A percentile compares a stretch with the other conserved stretches of the same genome.
Evolutionary conservation across 2,113 vertebrate species (phyloP).

Genomic region (Chaenogobius annularis): DNA sequence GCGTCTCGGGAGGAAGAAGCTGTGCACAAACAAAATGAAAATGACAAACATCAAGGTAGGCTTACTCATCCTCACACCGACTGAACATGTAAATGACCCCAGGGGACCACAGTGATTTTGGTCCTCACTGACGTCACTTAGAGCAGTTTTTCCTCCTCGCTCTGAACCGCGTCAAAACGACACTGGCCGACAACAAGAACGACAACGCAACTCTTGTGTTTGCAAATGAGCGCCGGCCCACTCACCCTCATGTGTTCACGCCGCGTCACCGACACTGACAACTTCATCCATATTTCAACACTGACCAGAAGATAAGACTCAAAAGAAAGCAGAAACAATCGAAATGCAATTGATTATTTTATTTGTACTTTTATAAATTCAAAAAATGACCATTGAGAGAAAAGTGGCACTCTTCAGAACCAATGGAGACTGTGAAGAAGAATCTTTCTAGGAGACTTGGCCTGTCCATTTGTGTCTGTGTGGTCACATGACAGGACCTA

Average conservation of each 20-base stretch:
- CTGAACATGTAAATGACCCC: too few species aligned
- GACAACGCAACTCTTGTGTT: not conserved
- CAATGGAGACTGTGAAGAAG: not conserved
- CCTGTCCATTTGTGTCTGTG: slow-evolving; percentile 25
- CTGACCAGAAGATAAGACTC: too few species aligned
- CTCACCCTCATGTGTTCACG: slow-evolving; percentile 3
- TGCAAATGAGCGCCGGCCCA: not conserved
- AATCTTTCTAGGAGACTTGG: slow-evolving; percentile 20
- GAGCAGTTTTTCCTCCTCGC: not conserved
- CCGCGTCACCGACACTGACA: slow-evolving; percentile 1
- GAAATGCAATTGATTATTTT: too few species aligned
- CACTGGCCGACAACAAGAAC: not conserved
- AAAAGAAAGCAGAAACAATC: too few species aligned
- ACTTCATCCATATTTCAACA: not conserved
- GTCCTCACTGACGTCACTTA: not conserved
- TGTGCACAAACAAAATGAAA: too few species aligned
- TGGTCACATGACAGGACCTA: slow-evolving; percentile 37
- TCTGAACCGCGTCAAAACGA: not conserved
- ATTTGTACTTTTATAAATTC: too few species aligned
- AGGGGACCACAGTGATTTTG: too few species aligned
- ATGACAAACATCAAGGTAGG: too few species aligned
- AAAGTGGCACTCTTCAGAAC: too few species aligned
- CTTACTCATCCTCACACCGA: too few species aligned
- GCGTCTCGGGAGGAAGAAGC: too few species aligned
- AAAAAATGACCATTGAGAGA: too few species aligned